Conservation (phyloP, 2,888 invertebrate genomes). For the Heteromurus nitidus region DNA sequence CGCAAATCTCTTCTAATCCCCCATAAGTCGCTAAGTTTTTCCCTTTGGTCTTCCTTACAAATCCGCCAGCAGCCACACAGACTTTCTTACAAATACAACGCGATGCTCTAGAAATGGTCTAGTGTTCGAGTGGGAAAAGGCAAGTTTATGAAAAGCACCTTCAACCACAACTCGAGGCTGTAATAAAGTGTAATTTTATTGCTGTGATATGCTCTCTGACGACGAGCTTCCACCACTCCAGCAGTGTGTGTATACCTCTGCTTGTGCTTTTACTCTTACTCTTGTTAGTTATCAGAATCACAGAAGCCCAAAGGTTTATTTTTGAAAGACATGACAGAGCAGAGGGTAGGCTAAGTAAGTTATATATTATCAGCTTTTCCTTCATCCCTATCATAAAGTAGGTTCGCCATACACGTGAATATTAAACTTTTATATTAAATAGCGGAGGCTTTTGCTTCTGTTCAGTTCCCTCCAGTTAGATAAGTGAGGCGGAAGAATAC, state of each 20-base stretch:
- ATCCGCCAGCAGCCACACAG: neutral
- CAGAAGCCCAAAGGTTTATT: conserved; percentile 36
- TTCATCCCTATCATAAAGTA: conserved; percentile 11
- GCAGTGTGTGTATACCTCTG: neutral
- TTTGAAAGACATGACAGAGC: no score
- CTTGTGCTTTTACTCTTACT: no score
- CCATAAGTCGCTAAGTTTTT: conserved; percentile 52
- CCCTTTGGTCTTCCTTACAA: conserved; percentile 12
- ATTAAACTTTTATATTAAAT: no score
- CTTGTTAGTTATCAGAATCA: no score
- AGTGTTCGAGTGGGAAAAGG: conserved; percentile 40
- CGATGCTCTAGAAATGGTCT: neutral
- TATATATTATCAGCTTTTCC: conserved; percentile 16
- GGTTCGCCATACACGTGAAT: no score
- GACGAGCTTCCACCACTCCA: no score
- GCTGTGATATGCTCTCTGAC: conserved; percentile 64
- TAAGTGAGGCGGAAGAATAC: conserved; percentile 46
- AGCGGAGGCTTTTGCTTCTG: no score
- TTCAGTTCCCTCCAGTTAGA: no score
- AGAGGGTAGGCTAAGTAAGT: no score
- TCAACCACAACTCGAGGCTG: conserved; percentile 70
- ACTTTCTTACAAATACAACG: conserved; percentile 24
- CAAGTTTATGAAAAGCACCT: conserved; percentile 73
- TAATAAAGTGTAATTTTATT: conserved; percentile 74
- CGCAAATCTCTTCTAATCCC: conserved; percentile 69